These are phyloP conservation scores for Chloroclystis v-ata DNA, from an alignment of 2,888 invertebrate species.

Conservation along the genomic window DNA sequence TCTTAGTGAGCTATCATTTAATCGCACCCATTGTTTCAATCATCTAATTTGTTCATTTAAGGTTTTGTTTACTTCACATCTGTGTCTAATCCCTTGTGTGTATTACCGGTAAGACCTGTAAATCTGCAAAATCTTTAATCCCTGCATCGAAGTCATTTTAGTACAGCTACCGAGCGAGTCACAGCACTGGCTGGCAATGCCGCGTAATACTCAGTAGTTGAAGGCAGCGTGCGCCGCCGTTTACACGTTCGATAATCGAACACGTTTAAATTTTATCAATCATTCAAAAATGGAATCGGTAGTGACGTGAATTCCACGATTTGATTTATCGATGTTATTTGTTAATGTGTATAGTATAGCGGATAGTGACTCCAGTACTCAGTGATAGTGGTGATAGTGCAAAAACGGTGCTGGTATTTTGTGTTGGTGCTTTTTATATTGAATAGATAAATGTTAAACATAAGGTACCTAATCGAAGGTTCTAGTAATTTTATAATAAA, in stretches of 20 bases:
- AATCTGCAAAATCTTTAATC: slow-evolving; percentile 3
- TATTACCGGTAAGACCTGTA: slow-evolving; percentile 3
- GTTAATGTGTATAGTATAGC: slow-evolving; percentile 35
- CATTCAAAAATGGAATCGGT: slow-evolving; percentile 29
- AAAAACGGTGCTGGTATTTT: slow-evolving; percentile 28
- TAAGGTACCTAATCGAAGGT: no score
- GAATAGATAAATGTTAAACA: no score
- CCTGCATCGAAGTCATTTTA: slow-evolving; percentile 13
- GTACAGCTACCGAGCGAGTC: slow-evolving; percentile 21
- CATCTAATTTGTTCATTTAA: background rate
- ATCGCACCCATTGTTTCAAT: background rate
- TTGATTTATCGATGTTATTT: slow-evolving; percentile 35
- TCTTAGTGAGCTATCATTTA: background rate
- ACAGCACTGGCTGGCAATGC: slow-evolving; percentile 40
- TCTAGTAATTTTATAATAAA: no score
- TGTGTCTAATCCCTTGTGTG: background rate
- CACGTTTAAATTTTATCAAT: slow-evolving; percentile 29
- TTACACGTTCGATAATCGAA: slow-evolving; percentile 53
- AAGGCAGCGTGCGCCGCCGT: slow-evolving; percentile 52
- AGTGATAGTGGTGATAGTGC: slow-evolving; percentile 32
- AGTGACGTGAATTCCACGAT: slow-evolving; percentile 26
- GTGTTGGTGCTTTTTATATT: slow-evolving; percentile 17
- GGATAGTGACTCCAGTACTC: slow-evolving; percentile 38
- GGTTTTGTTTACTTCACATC: background rate
- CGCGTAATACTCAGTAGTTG: slow-evolving; percentile 53